A percentile compares a stretch with the other conserved stretches of the same genome.
Conservation (phyloP, 2,797 vertebrate genomes). For the Acrossocheilus wenchowensis region DNA sequence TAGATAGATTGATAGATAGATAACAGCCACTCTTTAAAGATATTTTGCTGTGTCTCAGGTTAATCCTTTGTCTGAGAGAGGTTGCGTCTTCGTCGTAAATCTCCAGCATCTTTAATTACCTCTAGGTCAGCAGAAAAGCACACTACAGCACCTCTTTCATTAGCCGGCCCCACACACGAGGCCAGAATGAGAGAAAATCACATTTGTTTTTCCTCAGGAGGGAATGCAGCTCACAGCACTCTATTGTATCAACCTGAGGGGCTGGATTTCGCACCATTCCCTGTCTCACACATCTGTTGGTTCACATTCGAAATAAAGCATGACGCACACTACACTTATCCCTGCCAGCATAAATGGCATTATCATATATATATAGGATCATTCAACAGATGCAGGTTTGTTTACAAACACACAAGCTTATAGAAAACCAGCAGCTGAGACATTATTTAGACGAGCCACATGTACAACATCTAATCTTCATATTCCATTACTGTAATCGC, state of each 20-base stretch:
- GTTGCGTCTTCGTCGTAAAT: conserved; percentile 39
- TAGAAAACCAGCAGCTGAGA: conserved; percentile 3
- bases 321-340: not conserved
- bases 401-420: conserved; percentile 40
- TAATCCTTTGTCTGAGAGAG: conserved; percentile 25
- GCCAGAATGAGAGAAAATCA: conserved; percentile 38
- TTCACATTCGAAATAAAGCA: conserved; percentile 28
- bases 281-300: conserved; percentile 19
- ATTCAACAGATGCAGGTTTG: conserved; percentile 43
- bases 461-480: conserved; percentile 1
- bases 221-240: conserved; percentile 19
- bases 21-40: not conserved
- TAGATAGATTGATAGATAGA: not conserved
- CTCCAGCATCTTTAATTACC: conserved; percentile 57
- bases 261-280: not conserved
- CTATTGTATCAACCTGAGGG: conserved; percentile 18
- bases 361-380: conserved; percentile 20
- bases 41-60: not conserved
- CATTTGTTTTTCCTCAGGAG: conserved; percentile 40
- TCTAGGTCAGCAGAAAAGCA: conserved; percentile 45
- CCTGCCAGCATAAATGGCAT: conserved; percentile 15
- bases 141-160: conserved; percentile 34
- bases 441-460: not conserved
- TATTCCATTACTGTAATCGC: not conserved
- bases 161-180: conserved; percentile 15